These are phyloP conservation scores for Meghimatium bilineatum DNA, from an alignment of 2,888 invertebrate genomes.

Conservation along the genomic window DNA sequence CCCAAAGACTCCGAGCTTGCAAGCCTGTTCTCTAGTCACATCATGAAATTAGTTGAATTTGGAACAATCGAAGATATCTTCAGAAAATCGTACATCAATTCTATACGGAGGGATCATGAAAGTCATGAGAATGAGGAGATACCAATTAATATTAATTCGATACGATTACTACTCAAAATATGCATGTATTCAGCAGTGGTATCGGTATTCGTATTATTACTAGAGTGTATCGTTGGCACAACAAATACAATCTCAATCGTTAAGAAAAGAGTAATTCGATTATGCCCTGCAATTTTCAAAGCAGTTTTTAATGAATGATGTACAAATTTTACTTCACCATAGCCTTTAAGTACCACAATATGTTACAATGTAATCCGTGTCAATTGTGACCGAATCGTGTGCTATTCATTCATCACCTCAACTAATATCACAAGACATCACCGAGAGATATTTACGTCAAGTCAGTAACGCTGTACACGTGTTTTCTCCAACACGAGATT, in stretches of 20 bases:
- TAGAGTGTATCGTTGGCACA: background rate
- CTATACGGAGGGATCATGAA: background rate
- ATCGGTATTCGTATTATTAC: background rate
- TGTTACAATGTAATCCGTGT: too few species aligned
- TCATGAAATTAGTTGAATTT: conserved; percentile 10
- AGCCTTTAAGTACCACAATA: too few species aligned
- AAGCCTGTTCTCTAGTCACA: background rate
- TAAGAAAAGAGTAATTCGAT: background rate
- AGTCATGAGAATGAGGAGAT: too few species aligned
- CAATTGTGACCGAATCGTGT: too few species aligned
- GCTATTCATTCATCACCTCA: too few species aligned
- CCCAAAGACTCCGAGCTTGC: background rate
- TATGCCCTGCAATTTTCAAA: background rate
- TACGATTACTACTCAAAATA: background rate
- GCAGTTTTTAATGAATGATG: background rate
- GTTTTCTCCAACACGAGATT: too few species aligned
- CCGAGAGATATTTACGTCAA: too few species aligned
- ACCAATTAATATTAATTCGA: background rate
- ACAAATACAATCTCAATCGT: background rate
- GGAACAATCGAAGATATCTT: background rate
- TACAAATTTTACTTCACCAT: too few species aligned
- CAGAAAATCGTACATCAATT: background rate
- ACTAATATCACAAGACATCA: too few species aligned
- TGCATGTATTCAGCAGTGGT: background rate
- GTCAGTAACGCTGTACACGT: too few species aligned